Conservation (phyloP, 2,113 vertebrate species). For the Labeo rohita region DNA sequence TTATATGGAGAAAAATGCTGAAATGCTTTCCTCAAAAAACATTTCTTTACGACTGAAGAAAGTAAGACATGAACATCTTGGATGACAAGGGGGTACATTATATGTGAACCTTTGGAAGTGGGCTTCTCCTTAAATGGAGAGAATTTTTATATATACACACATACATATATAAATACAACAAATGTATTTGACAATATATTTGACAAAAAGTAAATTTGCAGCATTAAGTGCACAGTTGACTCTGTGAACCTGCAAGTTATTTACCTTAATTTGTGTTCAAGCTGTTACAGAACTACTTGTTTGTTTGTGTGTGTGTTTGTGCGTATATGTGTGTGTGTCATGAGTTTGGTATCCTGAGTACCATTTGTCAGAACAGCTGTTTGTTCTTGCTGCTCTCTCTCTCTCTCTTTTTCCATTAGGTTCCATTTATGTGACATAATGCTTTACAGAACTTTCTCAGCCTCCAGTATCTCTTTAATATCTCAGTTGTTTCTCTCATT, state of each 20-base stretch:
- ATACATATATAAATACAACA: no score
- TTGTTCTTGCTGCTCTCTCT: not conserved
- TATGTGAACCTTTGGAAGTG: no score
- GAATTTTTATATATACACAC: no score
- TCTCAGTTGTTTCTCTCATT: not conserved
- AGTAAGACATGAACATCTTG: no score
- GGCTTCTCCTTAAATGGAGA: no score
- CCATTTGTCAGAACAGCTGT: not conserved
- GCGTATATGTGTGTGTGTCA: not conserved
- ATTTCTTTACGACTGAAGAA: no score
- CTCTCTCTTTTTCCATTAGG: not conserved
- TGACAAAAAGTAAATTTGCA: not conserved
- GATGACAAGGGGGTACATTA: no score
- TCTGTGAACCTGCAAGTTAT: not conserved
- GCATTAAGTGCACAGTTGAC: not conserved
- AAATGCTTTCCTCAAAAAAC: no score
- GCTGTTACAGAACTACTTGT: not conserved
- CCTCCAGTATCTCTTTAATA: not conserved
- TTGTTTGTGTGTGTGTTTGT: not conserved
- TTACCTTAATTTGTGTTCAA: not conserved
- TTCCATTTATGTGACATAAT: not conserved
- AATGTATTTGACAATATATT: not conserved
- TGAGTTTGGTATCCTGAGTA: not conserved
- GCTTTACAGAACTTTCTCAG: not conserved
- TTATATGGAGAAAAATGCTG: no score